Evolutionary conservation across 2,797 vertebrate genomes (phyloP).

Genomic region (Chelmon rostratus): DNA sequence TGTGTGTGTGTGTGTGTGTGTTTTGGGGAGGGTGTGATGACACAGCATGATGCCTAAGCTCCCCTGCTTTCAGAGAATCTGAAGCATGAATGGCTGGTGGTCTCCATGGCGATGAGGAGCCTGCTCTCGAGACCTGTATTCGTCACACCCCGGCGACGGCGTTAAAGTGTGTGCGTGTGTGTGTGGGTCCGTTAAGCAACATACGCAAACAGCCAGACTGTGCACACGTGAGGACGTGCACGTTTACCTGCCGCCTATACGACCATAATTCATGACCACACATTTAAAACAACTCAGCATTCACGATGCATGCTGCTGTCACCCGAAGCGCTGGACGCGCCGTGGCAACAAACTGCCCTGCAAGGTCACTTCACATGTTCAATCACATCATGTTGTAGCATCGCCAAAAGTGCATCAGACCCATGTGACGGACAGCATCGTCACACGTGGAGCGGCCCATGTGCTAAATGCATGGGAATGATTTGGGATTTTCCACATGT

Average conservation of each 20-base stretch:
- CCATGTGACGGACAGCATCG: neutral
- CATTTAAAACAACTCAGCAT: no score
- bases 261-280: no score
- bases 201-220: neutral
- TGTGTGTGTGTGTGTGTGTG: conserved; percentile 21
- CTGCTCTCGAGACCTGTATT: conserved; percentile 33
- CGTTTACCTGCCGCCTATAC: no score
- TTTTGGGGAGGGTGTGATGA: neutral
- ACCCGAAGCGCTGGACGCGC: no score
- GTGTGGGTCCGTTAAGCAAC: neutral
- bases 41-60: conserved; percentile 17
- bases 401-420: neutral
- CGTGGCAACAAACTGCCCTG: no score
- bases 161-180: conserved; percentile 3
- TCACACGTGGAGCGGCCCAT: neutral
- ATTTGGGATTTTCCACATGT: conserved; percentile 34
- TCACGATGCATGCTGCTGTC: no score
- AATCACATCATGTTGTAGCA: neutral
- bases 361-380: no score
- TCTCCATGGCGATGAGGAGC: conserved; percentile 31
- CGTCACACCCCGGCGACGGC: neutral
- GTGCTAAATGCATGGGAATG: conserved; percentile 17
- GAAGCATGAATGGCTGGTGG: conserved; percentile 32
- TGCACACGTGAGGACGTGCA: neutral
- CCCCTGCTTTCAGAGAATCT: conserved; percentile 19